These are phyloP conservation scores for Seriola quinqueradiata DNA, from an alignment of 2,113 vertebrate species.

Conservation along the genomic window DNA sequence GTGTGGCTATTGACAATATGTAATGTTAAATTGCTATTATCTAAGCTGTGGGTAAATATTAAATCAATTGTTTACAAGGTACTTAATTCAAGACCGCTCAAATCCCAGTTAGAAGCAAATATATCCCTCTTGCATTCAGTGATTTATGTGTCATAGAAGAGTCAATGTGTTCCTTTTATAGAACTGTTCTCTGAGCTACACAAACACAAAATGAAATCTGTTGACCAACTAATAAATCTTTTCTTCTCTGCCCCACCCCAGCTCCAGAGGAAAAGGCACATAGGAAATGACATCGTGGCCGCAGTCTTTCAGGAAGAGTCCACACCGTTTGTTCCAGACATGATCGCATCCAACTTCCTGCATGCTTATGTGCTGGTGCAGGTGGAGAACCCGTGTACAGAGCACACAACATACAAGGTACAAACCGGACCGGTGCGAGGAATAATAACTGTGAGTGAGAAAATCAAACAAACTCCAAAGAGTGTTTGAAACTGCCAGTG, in stretches of 20 bases:
- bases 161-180: neutral
- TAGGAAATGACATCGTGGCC: conserved; percentile 97
- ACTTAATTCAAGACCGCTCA: conserved; percentile 4
- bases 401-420: conserved; percentile 93
- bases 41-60: neutral
- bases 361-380: conserved; percentile 96
- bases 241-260: conserved; percentile 63
- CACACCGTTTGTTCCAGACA: conserved; percentile 96
- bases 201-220: neutral
- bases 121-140: neutral
- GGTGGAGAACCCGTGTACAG: conserved; percentile 86
- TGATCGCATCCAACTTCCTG: conserved; percentile 98
- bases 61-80: neutral
- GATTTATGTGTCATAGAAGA: neutral
- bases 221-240: neutral
- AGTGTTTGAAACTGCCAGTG: neutral
- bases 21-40: neutral
- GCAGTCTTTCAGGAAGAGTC: conserved; percentile 95
- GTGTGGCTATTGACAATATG: neutral
- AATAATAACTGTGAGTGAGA: neutral
- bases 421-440: neutral
- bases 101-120: neutral
- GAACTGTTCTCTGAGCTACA: neutral
- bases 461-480: neutral
- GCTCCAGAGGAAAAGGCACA: conserved; percentile 97